Conservation (phyloP, 2,797 vertebrate genomes). For the Coccyzus lansbergi region DNA sequence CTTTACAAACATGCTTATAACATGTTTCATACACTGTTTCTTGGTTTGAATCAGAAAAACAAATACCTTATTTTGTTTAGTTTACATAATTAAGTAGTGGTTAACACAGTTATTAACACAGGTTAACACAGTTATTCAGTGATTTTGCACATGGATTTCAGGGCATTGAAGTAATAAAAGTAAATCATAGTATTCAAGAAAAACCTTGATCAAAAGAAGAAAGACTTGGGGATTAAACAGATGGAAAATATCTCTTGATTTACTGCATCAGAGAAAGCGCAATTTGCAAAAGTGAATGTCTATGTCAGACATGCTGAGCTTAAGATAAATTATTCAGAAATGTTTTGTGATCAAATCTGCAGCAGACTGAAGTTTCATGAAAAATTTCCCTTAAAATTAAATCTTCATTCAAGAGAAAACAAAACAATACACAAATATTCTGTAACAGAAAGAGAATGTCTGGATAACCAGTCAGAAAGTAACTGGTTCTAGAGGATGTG, state of each 20-base stretch:
- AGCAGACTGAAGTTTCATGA: background rate
- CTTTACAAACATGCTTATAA: background rate
- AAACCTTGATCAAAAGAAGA: background rate
- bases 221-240: background rate
- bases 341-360: background rate
- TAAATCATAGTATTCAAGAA: background rate
- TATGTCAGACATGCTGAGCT: background rate
- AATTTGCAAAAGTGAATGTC: background rate
- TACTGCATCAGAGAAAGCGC: background rate
- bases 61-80: background rate
- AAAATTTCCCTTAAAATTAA: background rate
- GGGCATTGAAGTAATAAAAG: background rate
- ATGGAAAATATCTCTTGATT: background rate
- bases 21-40: accelerated
- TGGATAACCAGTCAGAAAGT: background rate
- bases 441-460: background rate
- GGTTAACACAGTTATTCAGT: background rate
- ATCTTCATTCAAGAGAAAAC: background rate
- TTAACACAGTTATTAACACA: background rate
- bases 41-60: background rate
- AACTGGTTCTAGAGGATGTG: background rate
- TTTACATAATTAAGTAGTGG: background rate
- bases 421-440: background rate
- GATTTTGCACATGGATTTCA: background rate
- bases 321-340: slow-evolving; percentile 36